Conservation (phyloP, 2,113 vertebrate species). For the Syrrhaptes paradoxus region DNA sequence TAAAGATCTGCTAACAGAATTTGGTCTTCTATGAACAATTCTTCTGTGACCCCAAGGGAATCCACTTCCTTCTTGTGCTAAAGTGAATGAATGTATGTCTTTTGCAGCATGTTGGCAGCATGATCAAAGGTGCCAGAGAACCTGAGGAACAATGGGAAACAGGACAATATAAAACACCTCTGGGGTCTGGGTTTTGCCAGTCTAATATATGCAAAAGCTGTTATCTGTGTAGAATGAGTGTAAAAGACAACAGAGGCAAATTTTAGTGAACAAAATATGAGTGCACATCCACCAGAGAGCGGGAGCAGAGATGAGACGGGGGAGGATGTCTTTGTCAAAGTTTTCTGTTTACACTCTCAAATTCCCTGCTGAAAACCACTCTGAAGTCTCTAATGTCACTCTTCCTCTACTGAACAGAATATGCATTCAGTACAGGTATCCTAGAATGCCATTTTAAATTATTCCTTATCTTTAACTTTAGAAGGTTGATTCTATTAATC, state of each 20-base stretch:
- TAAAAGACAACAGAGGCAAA: not conserved
- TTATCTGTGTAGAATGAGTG: not conserved
- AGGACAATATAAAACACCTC: not conserved
- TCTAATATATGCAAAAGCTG: not conserved
- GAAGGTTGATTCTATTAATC: constrained; percentile 38
- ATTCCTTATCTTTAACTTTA: constrained; percentile 16
- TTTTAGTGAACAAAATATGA: not conserved
- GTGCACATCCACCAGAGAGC: not conserved
- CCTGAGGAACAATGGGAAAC: not conserved
- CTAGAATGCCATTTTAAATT: not conserved
- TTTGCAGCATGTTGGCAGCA: fast-evolving
- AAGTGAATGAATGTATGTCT: not conserved
- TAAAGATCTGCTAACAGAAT: not conserved
- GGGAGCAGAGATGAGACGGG: not conserved
- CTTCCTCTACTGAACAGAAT: not conserved
- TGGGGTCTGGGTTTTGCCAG: not conserved
- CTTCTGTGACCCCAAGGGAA: not conserved
- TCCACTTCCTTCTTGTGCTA: not conserved
- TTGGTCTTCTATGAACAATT: not conserved
- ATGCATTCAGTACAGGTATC: not conserved
- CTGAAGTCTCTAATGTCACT: not conserved
- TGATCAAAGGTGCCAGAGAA: not conserved
- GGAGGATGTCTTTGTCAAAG: not conserved
- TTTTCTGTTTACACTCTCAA: not conserved
- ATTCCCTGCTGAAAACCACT: not conserved